Percentiles rank a stretch among this genome's conserved stretches.
These are phyloP conservation scores for Abramis brama DNA, from an alignment of 2,113 vertebrate species.

Conservation along the genomic window DNA sequence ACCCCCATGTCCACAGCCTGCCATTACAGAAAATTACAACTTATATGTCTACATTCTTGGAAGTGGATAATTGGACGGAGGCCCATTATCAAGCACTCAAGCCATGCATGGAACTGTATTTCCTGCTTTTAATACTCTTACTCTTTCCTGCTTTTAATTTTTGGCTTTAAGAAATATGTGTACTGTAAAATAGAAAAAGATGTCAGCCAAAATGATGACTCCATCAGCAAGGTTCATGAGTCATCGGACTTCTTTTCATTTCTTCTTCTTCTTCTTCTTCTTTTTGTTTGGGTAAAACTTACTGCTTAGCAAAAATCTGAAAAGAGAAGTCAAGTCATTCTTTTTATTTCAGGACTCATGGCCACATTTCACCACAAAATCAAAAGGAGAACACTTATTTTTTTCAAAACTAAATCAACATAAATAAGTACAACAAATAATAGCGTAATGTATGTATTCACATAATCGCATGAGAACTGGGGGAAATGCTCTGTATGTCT, in stretches of 20 bases:
- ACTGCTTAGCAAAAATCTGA: neutral
- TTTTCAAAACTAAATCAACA: neutral
- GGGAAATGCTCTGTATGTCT: too few species aligned
- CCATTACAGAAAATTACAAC: conserved; percentile 66
- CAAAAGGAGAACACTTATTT: neutral
- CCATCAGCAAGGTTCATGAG: neutral
- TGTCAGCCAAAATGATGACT: conserved; percentile 24
- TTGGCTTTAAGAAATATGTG: conserved; percentile 32
- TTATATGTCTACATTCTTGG: conserved; percentile 61
- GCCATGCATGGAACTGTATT: conserved; percentile 51
- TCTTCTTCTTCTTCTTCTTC: neutral
- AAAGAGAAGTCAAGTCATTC: neutral
- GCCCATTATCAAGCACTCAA: conserved; percentile 65
- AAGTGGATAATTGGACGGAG: conserved; percentile 61
- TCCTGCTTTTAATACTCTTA: conserved; percentile 57
- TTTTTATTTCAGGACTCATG: neutral
- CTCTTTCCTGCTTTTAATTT: conserved; percentile 46
- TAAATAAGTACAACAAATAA: neutral
- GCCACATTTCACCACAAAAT: neutral
- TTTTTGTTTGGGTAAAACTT: neutral
- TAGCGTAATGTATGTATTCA: neutral
- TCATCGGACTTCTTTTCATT: neutral
- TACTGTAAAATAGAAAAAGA: conserved; percentile 41
- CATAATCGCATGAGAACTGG: neutral
- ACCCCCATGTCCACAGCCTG: conserved; percentile 55